These are phyloP conservation scores for Bovichtus diacanthus DNA, from an alignment of 2,797 vertebrate genomes.

Conservation along the genomic window DNA sequence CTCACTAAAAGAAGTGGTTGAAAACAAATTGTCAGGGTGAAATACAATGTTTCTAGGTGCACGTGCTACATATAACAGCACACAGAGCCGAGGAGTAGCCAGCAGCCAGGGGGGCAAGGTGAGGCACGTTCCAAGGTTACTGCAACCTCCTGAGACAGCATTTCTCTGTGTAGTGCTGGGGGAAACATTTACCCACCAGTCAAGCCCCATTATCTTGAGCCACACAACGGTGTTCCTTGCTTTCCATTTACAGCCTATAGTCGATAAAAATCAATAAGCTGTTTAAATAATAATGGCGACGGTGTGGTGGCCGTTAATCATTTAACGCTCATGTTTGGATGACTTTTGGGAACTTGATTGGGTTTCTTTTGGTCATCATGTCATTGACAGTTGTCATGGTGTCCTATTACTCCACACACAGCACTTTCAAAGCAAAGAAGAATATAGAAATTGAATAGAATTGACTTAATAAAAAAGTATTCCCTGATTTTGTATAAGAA, in stretches of 20 bases:
- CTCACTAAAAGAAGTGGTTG: neutral
- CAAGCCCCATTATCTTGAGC: slow-evolving; percentile 48
- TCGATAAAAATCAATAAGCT: slow-evolving; percentile 73
- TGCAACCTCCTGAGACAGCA: slow-evolving; percentile 16
- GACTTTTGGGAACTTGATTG: neutral
- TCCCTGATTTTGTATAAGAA: too few relatives aligned
- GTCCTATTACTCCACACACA: neutral
- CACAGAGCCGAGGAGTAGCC: neutral
- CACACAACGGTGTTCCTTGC: slow-evolving; percentile 1
- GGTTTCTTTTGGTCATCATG: neutral
- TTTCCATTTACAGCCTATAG: slow-evolving; percentile 50
- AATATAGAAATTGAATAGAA: neutral
- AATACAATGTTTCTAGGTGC: neutral
- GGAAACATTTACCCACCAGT: slow-evolving; percentile 60
- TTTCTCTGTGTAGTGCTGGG: slow-evolving; percentile 11
- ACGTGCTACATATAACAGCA: neutral
- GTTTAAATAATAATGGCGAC: slow-evolving; percentile 74
- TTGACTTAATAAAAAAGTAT: too few relatives aligned
- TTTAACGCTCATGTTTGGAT: neutral
- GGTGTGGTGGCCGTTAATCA: slow-evolving; percentile 43
- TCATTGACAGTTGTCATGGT: neutral
- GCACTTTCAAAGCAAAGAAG: neutral
- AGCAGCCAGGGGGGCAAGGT: slow-evolving; percentile 7
- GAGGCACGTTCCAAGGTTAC: slow-evolving; percentile 66
- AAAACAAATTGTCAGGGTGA: slow-evolving; percentile 6